These are phyloP conservation scores for Mandrillus leucophaeus DNA, from an alignment of 2,113 vertebrate species.

Conservation along the genomic window DNA sequence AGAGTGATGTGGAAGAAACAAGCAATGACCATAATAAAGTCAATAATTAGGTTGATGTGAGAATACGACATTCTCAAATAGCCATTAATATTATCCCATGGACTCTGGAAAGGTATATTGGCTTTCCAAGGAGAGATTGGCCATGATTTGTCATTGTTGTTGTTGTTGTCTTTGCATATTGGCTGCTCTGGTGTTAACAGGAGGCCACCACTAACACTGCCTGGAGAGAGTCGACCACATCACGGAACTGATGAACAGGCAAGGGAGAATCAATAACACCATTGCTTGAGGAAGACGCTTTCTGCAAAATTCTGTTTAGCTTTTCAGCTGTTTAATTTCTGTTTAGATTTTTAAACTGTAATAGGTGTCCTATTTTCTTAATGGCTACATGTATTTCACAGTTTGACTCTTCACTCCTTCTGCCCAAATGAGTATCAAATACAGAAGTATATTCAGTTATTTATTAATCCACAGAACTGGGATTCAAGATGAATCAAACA, in stretches of 20 bases:
- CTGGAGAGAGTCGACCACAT: fast-evolving
- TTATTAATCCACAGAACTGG: background rate
- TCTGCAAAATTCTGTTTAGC: background rate
- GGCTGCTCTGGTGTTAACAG: background rate
- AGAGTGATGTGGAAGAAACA: fast-evolving
- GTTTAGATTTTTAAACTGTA: background rate
- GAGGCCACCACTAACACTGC: background rate
- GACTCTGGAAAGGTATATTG: too few species aligned
- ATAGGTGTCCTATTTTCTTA: background rate
- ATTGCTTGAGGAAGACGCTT: background rate
- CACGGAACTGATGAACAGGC: background rate
- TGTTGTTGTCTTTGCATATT: background rate
- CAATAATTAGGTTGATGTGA: fast-evolving
- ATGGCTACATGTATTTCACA: background rate
- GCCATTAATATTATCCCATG: fast-evolving
- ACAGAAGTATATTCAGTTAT: background rate
- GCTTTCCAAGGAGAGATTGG: background rate
- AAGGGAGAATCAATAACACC: background rate
- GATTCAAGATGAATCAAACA: background rate
- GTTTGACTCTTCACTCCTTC: background rate
- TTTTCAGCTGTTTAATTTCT: background rate
- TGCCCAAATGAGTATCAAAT: background rate
- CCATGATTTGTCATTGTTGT: too few species aligned
- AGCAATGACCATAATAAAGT: background rate
- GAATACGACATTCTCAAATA: fast-evolving